phyloP scores from a whole-genome alignment of 2,797 vertebrate genomes.

The Hippopotamyrus pictus region DNA sequence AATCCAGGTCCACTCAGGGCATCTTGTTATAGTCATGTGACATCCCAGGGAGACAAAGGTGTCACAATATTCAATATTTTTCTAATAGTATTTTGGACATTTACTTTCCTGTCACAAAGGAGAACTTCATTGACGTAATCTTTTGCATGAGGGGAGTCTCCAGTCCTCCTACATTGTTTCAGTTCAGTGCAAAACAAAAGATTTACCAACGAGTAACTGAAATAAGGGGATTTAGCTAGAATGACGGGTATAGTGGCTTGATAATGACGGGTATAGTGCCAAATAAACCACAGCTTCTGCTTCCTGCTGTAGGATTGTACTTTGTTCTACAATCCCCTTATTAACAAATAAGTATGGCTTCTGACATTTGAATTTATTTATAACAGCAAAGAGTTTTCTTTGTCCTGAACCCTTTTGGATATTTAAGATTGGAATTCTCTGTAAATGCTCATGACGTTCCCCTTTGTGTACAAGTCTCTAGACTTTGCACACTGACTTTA shows the following conservation, averaged over 20 bases:
- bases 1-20: neutral
- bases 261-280: conserved; percentile 1
- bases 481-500: neutral
- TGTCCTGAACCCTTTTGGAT: neutral
- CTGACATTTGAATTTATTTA: neutral
- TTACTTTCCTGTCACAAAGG: conserved; percentile 9
- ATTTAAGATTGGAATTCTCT: neutral
- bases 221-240: conserved; percentile 22
- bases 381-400: neutral
- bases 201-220: conserved; percentile 12
- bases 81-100: neutral
- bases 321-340: conserved; percentile 5
- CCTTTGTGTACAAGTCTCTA: neutral
- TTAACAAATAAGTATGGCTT: neutral
- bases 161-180: neutral
- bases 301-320: conserved; percentile 29
- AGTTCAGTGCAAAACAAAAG: conserved; percentile 20
- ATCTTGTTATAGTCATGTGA: neutral
- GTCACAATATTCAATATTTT: neutral
- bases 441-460: neutral
- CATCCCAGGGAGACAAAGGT: neutral
- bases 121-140: conserved; percentile 7
- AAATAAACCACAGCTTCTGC: conserved; percentile 27
- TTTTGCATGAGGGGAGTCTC: neutral
- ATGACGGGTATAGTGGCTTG: conserved; percentile 20